phyloP scores from a whole-genome alignment of 2,113 vertebrate species.

The Campylomormyrus tamandua region DNA sequence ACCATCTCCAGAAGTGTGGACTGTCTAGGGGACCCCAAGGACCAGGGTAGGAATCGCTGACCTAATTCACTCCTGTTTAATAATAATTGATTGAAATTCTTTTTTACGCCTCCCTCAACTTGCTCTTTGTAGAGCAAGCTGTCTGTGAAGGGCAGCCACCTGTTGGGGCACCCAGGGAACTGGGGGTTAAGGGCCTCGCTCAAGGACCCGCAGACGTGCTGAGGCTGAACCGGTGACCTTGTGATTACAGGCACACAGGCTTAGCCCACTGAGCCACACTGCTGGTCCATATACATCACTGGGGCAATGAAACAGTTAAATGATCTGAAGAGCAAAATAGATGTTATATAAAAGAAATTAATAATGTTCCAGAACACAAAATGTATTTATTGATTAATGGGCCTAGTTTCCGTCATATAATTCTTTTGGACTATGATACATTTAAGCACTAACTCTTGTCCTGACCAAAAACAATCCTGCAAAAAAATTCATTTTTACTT shows the following conservation, averaged over 20 bases:
- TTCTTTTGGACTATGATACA: not conserved
- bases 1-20: not conserved
- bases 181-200: too few relatives aligned
- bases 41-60: not conserved
- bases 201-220: too few relatives aligned
- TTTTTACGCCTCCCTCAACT: too few relatives aligned
- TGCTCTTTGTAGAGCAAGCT: too few relatives aligned
- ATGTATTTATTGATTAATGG: not conserved
- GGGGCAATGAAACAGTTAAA: not conserved
- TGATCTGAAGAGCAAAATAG: not conserved
- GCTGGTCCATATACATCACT: not conserved
- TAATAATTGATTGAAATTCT: too few relatives aligned
- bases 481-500: not conserved
- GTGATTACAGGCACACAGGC: too few relatives aligned
- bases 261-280: not conserved
- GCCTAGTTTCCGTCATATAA: not conserved
- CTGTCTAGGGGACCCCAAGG: not conserved
- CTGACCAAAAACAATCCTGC: not conserved
- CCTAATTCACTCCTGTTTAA: not conserved
- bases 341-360: not conserved
- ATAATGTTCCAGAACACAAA: not conserved
- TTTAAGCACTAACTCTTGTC: not conserved
- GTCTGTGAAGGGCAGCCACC: too few relatives aligned
- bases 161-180: too few relatives aligned
- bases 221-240: too few relatives aligned